These are phyloP conservation scores for Dipodomys spectabilis DNA, from an alignment of 2,113 vertebrate species.

Conservation along the genomic window DNA sequence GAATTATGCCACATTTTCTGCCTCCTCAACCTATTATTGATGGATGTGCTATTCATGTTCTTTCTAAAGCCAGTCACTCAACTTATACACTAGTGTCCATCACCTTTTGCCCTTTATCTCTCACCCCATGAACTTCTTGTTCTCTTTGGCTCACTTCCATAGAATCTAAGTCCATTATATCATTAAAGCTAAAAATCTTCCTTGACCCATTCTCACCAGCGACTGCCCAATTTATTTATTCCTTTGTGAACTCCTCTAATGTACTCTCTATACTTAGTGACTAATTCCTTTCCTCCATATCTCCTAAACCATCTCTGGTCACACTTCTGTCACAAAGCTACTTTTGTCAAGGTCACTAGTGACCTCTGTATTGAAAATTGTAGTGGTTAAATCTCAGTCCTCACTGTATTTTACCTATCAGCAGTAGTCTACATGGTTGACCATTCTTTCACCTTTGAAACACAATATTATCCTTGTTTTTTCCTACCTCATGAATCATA, in stretches of 20 bases:
- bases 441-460: constrained; percentile 37
- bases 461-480: background rate
- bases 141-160: constrained; percentile 13
- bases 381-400: background rate
- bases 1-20: background rate
- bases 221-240: constrained; percentile 10
- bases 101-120: background rate
- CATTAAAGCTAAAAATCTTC: background rate
- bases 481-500: background rate
- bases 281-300: constrained; percentile 6
- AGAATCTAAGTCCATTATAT: background rate
- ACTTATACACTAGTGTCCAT: background rate
- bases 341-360: background rate
- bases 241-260: constrained; percentile 24
- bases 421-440: constrained; percentile 11
- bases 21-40: background rate
- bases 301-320: background rate
- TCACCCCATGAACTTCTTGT: constrained; percentile 13
- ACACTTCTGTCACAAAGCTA: background rate
- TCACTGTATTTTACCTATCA: constrained; percentile 8
- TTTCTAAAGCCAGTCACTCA: background rate
- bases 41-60: background rate
- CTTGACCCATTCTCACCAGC: background rate
- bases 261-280: background rate
- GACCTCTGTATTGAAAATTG: background rate